Evolutionary conservation across 2,888 invertebrate genomes (phyloP).

Genomic region (Caenorhabditis sp.): DNA sequence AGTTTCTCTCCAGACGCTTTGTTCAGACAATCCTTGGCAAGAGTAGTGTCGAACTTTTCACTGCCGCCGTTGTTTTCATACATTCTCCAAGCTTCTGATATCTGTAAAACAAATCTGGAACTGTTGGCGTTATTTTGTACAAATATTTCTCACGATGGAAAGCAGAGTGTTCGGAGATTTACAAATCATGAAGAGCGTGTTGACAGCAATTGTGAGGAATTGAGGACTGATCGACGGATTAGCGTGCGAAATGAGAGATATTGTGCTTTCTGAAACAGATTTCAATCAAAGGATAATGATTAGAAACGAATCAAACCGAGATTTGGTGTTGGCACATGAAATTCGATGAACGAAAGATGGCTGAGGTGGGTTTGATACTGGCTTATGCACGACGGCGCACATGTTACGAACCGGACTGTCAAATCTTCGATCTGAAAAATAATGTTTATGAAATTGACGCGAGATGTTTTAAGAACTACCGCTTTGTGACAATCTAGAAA

Average conservation of each 20-base stretch:
- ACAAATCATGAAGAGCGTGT: conserved; percentile 18
- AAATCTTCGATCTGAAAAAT: conserved; percentile 38
- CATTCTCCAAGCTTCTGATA: conserved; percentile 24
- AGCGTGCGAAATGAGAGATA: conserved; percentile 15
- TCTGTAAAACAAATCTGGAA: conserved; percentile 14
- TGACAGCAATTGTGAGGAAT: conserved; percentile 29
- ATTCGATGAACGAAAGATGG: conserved; percentile 28
- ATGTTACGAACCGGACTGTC: conserved; percentile 49
- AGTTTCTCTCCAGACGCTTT: conserved; percentile 31
- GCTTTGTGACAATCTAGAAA: conserved; percentile 46
- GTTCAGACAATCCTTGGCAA: conserved; percentile 22
- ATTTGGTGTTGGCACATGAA: conserved; percentile 26
- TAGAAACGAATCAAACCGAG: neutral
- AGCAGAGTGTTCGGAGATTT: conserved; percentile 49
- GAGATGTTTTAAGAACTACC: too few species aligned
- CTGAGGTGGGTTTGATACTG: conserved; percentile 39
- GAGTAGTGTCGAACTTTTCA: conserved; percentile 13
- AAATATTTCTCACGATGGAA: conserved; percentile 20
- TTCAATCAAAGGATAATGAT: too few species aligned
- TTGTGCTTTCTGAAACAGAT: conserved; percentile 13
- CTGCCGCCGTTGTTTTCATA: neutral
- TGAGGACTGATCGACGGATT: conserved; percentile 23
- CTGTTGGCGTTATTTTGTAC: too few species aligned
- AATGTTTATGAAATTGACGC: too few species aligned
- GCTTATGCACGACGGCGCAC: conserved; percentile 35